phyloP scores from a whole-genome alignment of 23 tunicate species.

The Styela plicata region DNA sequence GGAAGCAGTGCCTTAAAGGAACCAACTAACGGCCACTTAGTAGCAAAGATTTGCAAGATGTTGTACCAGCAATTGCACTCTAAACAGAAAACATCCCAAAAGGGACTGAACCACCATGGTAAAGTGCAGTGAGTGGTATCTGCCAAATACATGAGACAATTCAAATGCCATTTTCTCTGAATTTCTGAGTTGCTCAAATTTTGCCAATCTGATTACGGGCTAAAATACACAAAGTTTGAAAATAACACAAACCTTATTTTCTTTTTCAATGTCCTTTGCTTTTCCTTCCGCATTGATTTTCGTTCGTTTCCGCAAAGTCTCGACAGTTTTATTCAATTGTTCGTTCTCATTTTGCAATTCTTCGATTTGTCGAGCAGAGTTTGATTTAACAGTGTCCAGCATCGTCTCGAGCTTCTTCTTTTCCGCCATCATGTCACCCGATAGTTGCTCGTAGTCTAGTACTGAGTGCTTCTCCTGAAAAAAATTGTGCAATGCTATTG shows the following conservation, averaged over 20 bases:
- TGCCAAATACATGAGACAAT: too few relatives aligned
- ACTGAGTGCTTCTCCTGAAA: constrained; percentile 78
- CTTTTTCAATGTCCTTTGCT: constrained; percentile 80
- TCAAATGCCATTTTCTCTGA: too few relatives aligned
- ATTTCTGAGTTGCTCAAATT: too few relatives aligned
- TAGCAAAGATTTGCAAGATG: too few relatives aligned
- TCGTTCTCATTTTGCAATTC: constrained; percentile 64
- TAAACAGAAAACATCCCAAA: too few relatives aligned
- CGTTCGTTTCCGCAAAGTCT: constrained; percentile 61
- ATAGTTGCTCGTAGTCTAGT: constrained; percentile 81
- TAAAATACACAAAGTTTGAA: background rate
- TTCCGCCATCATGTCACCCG: constrained; percentile 60
- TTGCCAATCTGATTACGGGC: background rate
- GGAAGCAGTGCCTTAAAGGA: too few relatives aligned
- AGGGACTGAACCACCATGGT: too few relatives aligned
- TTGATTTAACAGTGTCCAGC: constrained; percentile 46
- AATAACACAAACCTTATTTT: constrained; percentile 67
- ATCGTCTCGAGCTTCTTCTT: constrained; percentile 62
- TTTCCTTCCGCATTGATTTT: constrained; percentile 82
- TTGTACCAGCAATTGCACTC: too few relatives aligned
- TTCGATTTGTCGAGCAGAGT: constrained; percentile 64
- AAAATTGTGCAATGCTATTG: too few relatives aligned
- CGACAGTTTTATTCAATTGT: constrained; percentile 59
- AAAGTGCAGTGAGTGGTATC: too few relatives aligned
- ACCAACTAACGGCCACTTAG: too few relatives aligned